Conservation (phyloP, 2,113 vertebrate genomes). For the Chaenogobius annularis region DNA sequence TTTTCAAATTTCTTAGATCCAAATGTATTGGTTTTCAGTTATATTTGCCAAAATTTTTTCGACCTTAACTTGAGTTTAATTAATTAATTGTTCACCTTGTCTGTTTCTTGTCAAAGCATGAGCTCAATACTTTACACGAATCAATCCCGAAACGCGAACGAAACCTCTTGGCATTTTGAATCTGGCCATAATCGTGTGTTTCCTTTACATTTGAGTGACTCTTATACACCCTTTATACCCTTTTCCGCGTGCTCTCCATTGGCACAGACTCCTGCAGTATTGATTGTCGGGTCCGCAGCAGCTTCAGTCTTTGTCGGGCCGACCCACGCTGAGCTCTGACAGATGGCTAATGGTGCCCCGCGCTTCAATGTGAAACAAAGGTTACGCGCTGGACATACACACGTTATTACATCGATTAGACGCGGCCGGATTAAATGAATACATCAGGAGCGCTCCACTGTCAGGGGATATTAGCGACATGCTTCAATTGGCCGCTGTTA, state of each 20-base stretch:
- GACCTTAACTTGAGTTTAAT: too few relatives aligned
- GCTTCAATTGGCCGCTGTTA: neutral
- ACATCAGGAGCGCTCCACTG: conserved; percentile 12
- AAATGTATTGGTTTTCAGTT: too few relatives aligned
- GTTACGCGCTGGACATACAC: conserved; percentile 39
- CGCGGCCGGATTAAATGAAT: conserved; percentile 26
- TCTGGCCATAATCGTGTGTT: too few relatives aligned
- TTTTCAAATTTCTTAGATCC: too few relatives aligned
- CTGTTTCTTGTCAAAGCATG: too few relatives aligned
- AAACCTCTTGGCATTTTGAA: too few relatives aligned
- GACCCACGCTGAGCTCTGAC: conserved; percentile 59
- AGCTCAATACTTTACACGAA: too few relatives aligned
- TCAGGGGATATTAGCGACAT: conserved; percentile 12
- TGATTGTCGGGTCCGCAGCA: conserved; percentile 50
- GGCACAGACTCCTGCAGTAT: conserved; percentile 19
- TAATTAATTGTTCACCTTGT: too few relatives aligned
- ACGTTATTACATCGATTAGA: conserved; percentile 47
- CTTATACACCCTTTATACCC: neutral
- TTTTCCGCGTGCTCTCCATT: neutral
- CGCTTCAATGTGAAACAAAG: conserved; percentile 49
- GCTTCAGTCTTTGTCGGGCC: conserved; percentile 45
- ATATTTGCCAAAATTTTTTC: too few relatives aligned
- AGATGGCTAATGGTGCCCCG: conserved; percentile 64
- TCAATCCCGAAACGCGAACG: too few relatives aligned
- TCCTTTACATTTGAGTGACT: neutral